Conservation (phyloP, 1,140 invertebrate species). For the Ptiloglossa arizonensis region DNA sequence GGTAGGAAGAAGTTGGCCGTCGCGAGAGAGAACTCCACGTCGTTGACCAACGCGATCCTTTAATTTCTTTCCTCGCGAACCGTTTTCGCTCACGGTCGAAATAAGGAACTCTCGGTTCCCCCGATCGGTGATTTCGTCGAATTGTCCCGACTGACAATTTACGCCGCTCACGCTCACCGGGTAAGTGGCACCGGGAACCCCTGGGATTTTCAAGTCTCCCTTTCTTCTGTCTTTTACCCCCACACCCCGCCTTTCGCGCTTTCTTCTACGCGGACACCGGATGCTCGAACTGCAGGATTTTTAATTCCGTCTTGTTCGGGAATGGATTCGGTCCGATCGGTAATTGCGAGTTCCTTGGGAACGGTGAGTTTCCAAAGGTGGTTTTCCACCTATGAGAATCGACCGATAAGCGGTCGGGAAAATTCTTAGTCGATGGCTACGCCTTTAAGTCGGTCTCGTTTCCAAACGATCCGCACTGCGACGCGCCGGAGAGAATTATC, state of each 20-base stretch:
- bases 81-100: slow-evolving; percentile 41
- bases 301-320: slow-evolving; percentile 48
- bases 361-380: slow-evolving; percentile 1
- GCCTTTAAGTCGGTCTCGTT: no score
- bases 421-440: no score
- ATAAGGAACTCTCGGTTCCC: slow-evolving; percentile 40
- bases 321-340: neutral
- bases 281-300: slow-evolving; percentile 38
- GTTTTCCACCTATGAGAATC: no score
- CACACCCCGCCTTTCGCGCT: no score
- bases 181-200: slow-evolving; percentile 7
- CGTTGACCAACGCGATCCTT: slow-evolving; percentile 56
- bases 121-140: slow-evolving; percentile 58
- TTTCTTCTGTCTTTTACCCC: neutral
- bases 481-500: no score
- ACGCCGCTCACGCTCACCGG: neutral
- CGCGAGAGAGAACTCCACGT: slow-evolving; percentile 53
- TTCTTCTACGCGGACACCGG: slow-evolving; percentile 3
- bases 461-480: no score
- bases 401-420: no score
- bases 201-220: slow-evolving; percentile 40
- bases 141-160: slow-evolving; percentile 54
- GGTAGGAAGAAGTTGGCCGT: slow-evolving; percentile 35
- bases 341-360: slow-evolving; percentile 36
- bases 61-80: slow-evolving; percentile 60